Base-by-base conservation (phyloP, 2,113 vertebrate species). In the Odontesthes bonariensis region DNA sequence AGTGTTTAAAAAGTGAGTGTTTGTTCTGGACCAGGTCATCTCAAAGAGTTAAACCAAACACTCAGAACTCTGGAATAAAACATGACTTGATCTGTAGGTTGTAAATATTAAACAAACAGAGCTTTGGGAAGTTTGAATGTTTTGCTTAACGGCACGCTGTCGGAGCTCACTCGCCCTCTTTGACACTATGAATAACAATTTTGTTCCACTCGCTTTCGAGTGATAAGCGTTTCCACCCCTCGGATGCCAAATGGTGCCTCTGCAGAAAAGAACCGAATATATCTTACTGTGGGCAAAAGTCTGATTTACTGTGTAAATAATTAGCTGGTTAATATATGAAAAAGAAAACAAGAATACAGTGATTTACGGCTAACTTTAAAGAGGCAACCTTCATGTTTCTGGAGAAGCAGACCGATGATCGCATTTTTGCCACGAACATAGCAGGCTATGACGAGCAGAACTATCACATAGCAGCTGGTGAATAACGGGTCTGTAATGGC, bases 101-200 rank as follows among this genome's bases (percentile, higher is more conserved):
- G 77, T 72, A 81, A 72, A 86, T 75, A 77, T 19, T 44, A 8
- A 72, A 49, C 35, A 54, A 53, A 67, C 17, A 11, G n/a, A 32
- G 61, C 60, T 42, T 16, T 10, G n/a, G 40, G 46, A 33, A 67
- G 58, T 7, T 20, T 5, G 17, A 9, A 38, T 1, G 42, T 46
- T 52, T 74, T 11, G 14, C 42, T 53, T 9, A 19, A 19, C 8
- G 47, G 38, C 49, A 42, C 3, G 14, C 46, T n/a, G 31, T 58
- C 42, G 32, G n/a, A 63, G 27, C 27, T 54, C 23, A 12, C n/a
- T 47, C 32, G 1, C 64, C 49, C 46, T 33, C 13, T 68, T 31
- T 57, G 20, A 33, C 23, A 2, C 12, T 6, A 20, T 7, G 54
- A 58, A 44, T 55, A 52, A 32, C 6, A 10, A 1, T 35, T 35